These are phyloP conservation scores for Fistularia commersonii DNA, from an alignment of 2,797 vertebrate species.

Conservation along the genomic window DNA sequence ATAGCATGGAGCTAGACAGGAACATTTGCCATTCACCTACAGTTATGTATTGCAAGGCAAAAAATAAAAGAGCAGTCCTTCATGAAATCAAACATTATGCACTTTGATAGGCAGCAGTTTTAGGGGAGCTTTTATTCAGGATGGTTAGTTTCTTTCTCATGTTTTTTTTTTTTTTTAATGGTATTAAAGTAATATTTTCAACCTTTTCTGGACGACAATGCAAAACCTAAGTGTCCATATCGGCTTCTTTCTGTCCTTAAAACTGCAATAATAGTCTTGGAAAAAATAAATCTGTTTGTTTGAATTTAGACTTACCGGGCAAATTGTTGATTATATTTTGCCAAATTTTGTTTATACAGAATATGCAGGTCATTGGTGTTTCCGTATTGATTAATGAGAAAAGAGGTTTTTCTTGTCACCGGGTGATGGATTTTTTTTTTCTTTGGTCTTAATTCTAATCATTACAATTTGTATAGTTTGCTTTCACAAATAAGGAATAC, in stretches of 20 bases:
- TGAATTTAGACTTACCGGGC: constrained; percentile 11
- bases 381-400: constrained; percentile 39
- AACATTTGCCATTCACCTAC: constrained; percentile 40
- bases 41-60: constrained; percentile 52
- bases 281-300: constrained; percentile 6
- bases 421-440: constrained; percentile 34
- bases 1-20: constrained; percentile 51
- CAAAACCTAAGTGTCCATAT: constrained; percentile 26
- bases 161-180: constrained; percentile 32
- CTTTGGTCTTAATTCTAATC: constrained; percentile 25
- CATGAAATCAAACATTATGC: constrained; percentile 70
- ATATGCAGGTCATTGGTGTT: constrained; percentile 58
- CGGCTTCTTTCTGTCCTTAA: constrained; percentile 22
- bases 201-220: constrained; percentile 40
- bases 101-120: constrained; percentile 73
- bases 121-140: constrained; percentile 37
- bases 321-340: constrained; percentile 38
- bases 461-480: constrained; percentile 34
- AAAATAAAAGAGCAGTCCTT: constrained; percentile 41
- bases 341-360: constrained; percentile 55
- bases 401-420: constrained; percentile 38
- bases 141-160: constrained; percentile 1
- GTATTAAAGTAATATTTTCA: constrained; percentile 34
- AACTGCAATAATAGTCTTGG: constrained; percentile 46
- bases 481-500: constrained; percentile 29